Base-by-base conservation (phyloP, 2,113 vertebrate genomes). In the Pavo muticus region DNA sequence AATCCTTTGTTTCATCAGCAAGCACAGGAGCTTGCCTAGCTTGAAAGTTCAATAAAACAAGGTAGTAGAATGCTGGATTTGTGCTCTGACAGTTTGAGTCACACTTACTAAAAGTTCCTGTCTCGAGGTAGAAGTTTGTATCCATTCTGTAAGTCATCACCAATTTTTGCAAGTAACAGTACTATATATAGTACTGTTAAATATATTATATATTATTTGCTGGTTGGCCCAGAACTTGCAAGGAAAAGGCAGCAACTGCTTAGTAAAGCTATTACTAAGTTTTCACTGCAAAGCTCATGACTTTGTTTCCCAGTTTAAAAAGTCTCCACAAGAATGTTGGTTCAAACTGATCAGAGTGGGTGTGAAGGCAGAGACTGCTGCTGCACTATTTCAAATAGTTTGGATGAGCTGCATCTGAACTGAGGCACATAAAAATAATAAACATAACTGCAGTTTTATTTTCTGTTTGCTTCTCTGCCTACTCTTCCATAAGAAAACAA, bases 1-100 rank as follows among this genome's bases (percentile, higher is more conserved):
- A 87, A 85, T 92, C 86, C 47, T 88, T 80, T 69, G 45, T 83
- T 95, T 90, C 87, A 70, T 83, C 60, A 90, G 42, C 54, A 82
- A 77, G 64, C 50, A 81, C 47, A 91, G 39, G 25, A 88, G 35
- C n/a, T 92, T 83, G 78, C 47, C 73, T 87, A 54, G 14, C 57
- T 81, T 87, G 21, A 68, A 48, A 95, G 10, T 77, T 44, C 90
- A 86, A 24, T 39, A 93, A 68, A 93, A 39, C 25, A 45, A 74
- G 19, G 65, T 21, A 32, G 44, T 4, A 83, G 40, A 7, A 73
- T 39, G 35, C 50, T 83, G 40, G 32, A 32, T 61, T 65, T 11
- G 70, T 77, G 60, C 30, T 69, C 35, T 65, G 19, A 32, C 25
- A n/a, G 40, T 39, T 35, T 54, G 42, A 81, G 67, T 54, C 42